Conservation (phyloP, 2,888 invertebrate genomes). For the Dasypogon diadema region DNA sequence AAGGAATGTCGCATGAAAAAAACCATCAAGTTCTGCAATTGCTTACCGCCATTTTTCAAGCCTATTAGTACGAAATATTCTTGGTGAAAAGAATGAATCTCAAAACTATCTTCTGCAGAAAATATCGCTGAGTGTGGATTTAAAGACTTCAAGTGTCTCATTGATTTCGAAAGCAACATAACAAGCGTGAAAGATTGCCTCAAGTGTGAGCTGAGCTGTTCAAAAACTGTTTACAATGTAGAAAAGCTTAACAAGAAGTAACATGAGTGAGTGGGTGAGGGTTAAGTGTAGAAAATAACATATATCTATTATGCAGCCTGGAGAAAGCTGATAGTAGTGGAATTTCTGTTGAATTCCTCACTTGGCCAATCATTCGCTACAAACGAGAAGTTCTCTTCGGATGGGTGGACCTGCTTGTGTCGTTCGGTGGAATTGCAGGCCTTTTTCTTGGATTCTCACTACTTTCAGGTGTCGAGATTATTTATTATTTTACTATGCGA, state of each 20-base stretch:
- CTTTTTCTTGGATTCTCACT: constrained; percentile 77
- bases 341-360: constrained; percentile 73
- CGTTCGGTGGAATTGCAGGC: constrained; percentile 72
- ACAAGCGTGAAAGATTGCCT: constrained; percentile 73
- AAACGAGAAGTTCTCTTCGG: constrained; percentile 86
- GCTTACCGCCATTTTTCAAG: constrained; percentile 80
- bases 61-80: constrained; percentile 69
- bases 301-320: constrained; percentile 55
- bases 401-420: constrained; percentile 82
- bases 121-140: constrained; percentile 74
- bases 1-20: constrained; percentile 79
- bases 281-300: too few relatives aligned
- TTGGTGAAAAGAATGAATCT: neutral
- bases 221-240: constrained; percentile 81
- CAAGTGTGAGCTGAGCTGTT: constrained; percentile 79
- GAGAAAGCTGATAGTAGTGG: constrained; percentile 61
- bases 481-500: constrained; percentile 82
- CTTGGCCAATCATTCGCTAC: constrained; percentile 83
- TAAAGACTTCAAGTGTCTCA: constrained; percentile 73
- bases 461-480: constrained; percentile 80
- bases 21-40: constrained; percentile 75
- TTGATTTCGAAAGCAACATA: constrained; percentile 70
- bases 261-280: too few relatives aligned
- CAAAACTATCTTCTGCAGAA: constrained; percentile 61
- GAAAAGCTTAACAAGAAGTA: constrained; percentile 77